phyloP scores from a whole-genome alignment of 2,888 invertebrate species.

The Eupithecia centaureata region DNA sequence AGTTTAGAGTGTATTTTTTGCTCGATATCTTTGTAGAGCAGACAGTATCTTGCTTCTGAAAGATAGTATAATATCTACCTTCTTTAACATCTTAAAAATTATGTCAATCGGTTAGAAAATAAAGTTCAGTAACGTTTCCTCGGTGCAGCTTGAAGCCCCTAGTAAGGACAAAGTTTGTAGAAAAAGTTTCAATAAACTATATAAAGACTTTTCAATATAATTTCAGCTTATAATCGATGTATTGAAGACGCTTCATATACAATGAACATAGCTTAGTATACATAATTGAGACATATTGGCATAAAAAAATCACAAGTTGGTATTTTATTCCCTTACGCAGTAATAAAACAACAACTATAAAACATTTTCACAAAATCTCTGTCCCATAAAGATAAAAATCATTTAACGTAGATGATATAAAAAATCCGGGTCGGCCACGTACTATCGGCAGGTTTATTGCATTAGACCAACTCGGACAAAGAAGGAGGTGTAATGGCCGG shows the following conservation, averaged over 20 bases:
- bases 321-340: neutral
- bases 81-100: neutral
- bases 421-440: constrained; percentile 29
- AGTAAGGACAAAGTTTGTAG: no score
- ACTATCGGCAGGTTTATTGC: constrained; percentile 36
- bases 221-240: neutral
- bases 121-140: neutral
- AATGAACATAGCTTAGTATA: no score
- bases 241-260: no score
- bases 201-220: neutral
- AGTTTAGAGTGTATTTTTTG: constrained; percentile 63
- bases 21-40: constrained; percentile 51
- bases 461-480: constrained; percentile 39
- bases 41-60: constrained; percentile 34
- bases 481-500: constrained; percentile 41
- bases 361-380: constrained; percentile 9
- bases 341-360: neutral
- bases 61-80: neutral
- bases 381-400: constrained; percentile 21
- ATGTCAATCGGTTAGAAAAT: neutral
- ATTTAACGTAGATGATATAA: constrained; percentile 30
- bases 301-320: no score
- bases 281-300: no score
- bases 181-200: no score
- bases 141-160: no score